Conservation (phyloP, 2,797 vertebrate species). For the Pantherophis alleghaniensis region DNA sequence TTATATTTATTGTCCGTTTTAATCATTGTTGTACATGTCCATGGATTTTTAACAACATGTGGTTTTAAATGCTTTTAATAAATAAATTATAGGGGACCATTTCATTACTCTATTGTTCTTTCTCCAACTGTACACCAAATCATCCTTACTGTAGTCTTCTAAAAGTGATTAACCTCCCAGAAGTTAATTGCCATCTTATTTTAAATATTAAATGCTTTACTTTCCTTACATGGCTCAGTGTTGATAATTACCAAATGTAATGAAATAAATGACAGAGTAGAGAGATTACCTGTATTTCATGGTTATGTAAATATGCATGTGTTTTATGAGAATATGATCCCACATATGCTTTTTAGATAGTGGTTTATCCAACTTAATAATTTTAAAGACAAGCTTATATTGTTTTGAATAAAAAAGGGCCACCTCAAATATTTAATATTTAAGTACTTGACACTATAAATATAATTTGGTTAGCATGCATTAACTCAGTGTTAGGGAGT, state of each 20-base stretch:
- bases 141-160: neutral
- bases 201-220: neutral
- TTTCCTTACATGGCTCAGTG: neutral
- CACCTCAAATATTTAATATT: neutral
- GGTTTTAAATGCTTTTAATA: neutral
- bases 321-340: neutral
- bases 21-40: neutral
- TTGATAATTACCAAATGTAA: neutral
- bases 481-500: neutral
- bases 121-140: neutral
- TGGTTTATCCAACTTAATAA: neutral
- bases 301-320: neutral
- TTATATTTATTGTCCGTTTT: neutral
- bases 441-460: neutral
- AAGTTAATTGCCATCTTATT: neutral
- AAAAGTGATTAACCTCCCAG: neutral
- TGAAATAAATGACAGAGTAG: neutral
- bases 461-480: neutral
- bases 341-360: neutral
- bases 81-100: neutral
- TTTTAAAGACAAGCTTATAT: neutral
- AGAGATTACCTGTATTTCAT: neutral
- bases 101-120: neutral
- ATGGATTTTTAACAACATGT: neutral
- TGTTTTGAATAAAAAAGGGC: neutral